phyloP scores from a whole-genome alignment of 1,140 invertebrate species.

The Parasteatoda tepidariorum region DNA sequence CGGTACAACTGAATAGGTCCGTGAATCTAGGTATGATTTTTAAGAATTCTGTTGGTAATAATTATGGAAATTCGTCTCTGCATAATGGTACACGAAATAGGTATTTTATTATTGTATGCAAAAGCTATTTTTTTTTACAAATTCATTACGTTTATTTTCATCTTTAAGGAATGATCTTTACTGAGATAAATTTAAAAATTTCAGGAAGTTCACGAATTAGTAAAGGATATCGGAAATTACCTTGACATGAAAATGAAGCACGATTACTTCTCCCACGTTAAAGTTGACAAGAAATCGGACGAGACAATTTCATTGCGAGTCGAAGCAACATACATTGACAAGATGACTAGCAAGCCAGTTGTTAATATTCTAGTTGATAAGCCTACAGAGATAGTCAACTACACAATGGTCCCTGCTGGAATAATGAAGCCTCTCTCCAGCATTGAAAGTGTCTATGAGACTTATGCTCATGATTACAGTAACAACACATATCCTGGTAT shows the following conservation, averaged over 20 bases:
- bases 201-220: neutral
- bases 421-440: slow-evolving; percentile 49
- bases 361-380: neutral
- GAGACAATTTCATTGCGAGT: neutral
- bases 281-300: neutral
- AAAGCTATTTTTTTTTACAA: too few relatives aligned
- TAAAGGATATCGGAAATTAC: slow-evolving; percentile 7
- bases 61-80: too few relatives aligned
- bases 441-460: neutral
- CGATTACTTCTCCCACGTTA: slow-evolving; percentile 27
- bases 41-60: too few relatives aligned
- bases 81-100: too few relatives aligned
- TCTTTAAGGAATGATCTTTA: too few relatives aligned
- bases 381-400: slow-evolving; percentile 10
- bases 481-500: slow-evolving; percentile 45
- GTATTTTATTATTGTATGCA: too few relatives aligned
- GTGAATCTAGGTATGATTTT: too few relatives aligned
- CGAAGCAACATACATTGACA: slow-evolving; percentile 27
- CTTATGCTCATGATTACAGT: neutral
- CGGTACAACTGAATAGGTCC: too few relatives aligned
- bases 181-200: neutral
- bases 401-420: slow-evolving; percentile 23
- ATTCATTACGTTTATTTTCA: too few relatives aligned
- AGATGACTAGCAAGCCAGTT: slow-evolving; percentile 26
- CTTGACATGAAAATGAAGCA: slow-evolving; percentile 33